These are phyloP conservation scores for Semnopithecus entellus DNA, from an alignment of 2,113 vertebrate genomes.

Conservation along the genomic window DNA sequence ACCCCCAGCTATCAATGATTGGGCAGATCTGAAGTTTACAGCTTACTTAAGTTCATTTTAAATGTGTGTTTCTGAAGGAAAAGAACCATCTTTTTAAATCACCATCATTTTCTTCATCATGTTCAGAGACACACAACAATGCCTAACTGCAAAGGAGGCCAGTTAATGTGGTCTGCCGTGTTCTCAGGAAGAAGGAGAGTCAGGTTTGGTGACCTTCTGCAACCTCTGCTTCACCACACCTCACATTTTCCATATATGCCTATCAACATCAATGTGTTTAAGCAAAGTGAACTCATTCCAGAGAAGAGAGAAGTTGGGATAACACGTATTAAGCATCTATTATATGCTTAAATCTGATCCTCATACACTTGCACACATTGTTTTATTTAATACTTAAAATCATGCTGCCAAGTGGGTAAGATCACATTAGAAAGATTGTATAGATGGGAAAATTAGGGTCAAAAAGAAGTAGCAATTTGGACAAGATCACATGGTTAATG, in stretches of 20 bases:
- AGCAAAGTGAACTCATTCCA: not conserved
- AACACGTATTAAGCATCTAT: not conserved
- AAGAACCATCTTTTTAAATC: not conserved
- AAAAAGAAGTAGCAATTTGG: not conserved
- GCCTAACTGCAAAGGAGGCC: too few relatives aligned
- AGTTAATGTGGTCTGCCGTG: accelerated
- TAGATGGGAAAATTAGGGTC: not conserved
- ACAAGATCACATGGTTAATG: accelerated
- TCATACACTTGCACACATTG: accelerated
- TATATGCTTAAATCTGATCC: too few relatives aligned
- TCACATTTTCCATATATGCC: not conserved
- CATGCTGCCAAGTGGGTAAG: not conserved
- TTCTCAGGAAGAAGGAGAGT: not conserved
- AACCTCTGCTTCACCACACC: not conserved
- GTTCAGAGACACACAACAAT: not conserved
- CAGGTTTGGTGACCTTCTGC: accelerated
- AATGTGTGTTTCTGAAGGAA: not conserved
- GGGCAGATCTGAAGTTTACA: not conserved
- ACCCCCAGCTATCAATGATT: not conserved
- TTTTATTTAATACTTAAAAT: too few relatives aligned
- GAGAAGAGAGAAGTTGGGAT: not conserved
- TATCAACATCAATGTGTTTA: accelerated
- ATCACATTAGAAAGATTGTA: too few relatives aligned
- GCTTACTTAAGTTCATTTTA: not conserved
- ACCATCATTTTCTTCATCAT: not conserved